These are phyloP conservation scores for Medauroidea extradentata DNA, from an alignment of 1,140 invertebrate species.

Conservation along the genomic window DNA sequence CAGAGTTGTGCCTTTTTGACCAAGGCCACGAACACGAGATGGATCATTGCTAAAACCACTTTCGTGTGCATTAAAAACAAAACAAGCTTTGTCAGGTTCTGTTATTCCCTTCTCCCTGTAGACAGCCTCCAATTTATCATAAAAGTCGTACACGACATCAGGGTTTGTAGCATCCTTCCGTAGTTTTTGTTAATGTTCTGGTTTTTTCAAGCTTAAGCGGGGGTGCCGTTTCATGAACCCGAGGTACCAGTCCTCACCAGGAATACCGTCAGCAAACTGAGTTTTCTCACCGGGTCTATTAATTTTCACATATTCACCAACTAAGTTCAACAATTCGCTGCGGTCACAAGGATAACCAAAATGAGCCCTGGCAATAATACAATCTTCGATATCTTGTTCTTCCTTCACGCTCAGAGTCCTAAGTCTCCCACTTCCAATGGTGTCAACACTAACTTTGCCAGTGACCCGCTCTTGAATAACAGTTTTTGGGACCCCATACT, in stretches of 20 bases:
- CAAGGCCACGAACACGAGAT: conserved; percentile 16
- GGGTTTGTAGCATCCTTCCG: background rate
- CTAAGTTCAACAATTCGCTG: too few relatives aligned
- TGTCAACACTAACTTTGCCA: too few relatives aligned
- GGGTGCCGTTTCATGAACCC: background rate
- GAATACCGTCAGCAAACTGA: background rate
- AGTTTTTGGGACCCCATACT: too few relatives aligned
- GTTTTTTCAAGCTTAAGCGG: background rate
- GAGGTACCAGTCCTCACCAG: background rate
- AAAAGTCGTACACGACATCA: background rate
- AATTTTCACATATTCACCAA: too few relatives aligned
- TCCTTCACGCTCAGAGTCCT: too few relatives aligned
- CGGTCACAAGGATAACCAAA: too few relatives aligned
- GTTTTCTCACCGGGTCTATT: too few relatives aligned
- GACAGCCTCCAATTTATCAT: background rate
- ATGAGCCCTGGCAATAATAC: too few relatives aligned
- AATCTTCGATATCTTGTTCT: too few relatives aligned
- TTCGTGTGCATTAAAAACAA: background rate
- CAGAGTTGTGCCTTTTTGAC: conserved; percentile 27
- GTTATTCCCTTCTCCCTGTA: background rate
- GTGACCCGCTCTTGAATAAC: too few relatives aligned
- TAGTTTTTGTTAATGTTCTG: background rate
- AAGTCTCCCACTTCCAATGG: too few relatives aligned
- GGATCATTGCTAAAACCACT: background rate
- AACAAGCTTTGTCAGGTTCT: background rate